Percentiles rank a stretch among this genome's conserved stretches.
These are phyloP conservation scores for Aleiodes sp. DNA, from an alignment of 1,140 invertebrate genomes.

Conservation along the genomic window DNA sequence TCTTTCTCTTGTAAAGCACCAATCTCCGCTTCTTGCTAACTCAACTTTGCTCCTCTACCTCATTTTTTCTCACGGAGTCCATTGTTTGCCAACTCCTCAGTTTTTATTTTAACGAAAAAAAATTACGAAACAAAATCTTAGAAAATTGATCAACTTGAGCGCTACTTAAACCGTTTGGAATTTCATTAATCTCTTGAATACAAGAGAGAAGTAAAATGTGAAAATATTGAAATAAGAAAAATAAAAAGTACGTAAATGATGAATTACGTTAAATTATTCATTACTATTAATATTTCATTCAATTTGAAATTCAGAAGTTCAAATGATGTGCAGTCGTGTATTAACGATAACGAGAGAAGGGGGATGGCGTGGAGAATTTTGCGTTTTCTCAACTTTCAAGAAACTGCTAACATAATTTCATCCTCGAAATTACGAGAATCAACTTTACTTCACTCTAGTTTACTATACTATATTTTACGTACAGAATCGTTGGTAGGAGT, in stretches of 20 bases:
- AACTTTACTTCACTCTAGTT: not conserved
- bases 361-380: not conserved
- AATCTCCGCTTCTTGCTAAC: not conserved
- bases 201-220: too few relatives aligned
- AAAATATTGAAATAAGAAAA: too few relatives aligned
- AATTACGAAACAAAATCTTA: not conserved
- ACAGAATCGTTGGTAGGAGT: not conserved
- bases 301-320: not conserved
- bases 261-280: not conserved
- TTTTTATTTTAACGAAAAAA: too few relatives aligned
- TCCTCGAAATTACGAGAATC: not conserved
- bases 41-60: not conserved
- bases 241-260: too few relatives aligned
- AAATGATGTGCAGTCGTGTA: not conserved
- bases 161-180: too few relatives aligned
- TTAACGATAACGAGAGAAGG: not conserved
- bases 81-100: not conserved
- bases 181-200: too few relatives aligned
- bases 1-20: not conserved
- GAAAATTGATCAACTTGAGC: not conserved
- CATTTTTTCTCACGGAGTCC: not conserved
- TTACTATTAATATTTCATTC: not conserved
- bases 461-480: not conserved
- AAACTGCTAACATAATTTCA: conserved; percentile 4
- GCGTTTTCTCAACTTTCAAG: not conserved